Percentiles rank a stretch among this genome's conserved stretches.
Conservation (phyloP, 1,140 invertebrate species). For the Contarinia nasturtii region DNA sequence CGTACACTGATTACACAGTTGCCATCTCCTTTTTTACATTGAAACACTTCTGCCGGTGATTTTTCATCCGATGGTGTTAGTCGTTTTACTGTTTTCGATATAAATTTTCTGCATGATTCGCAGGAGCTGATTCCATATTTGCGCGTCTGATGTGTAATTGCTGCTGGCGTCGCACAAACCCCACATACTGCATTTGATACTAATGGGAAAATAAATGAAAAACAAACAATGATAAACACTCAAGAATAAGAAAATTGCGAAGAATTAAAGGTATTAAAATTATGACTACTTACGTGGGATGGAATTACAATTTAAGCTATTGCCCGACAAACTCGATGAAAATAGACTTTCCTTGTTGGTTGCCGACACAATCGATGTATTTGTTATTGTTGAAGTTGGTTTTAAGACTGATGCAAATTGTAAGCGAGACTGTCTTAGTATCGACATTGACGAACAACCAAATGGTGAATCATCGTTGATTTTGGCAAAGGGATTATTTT, state of each 20-base stretch:
- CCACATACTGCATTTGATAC: conserved; percentile 41
- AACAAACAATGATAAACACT: conserved; percentile 6
- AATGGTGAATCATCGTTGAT: background rate
- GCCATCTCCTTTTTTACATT: conserved; percentile 50
- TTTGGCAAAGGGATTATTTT: conserved; percentile 11
- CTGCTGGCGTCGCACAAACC: conserved; percentile 18
- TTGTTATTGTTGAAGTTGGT: conserved; percentile 8
- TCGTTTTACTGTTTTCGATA: conserved; percentile 55
- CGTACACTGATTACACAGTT: conserved; percentile 16
- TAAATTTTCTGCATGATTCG: conserved; percentile 70
- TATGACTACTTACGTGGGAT: background rate
- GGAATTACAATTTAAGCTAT: background rate
- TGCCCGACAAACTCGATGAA: background rate
- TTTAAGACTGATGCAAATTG: conserved; percentile 19
- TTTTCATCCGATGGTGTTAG: conserved; percentile 34
- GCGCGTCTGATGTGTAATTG: conserved; percentile 51
- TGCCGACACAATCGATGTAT: conserved; percentile 7
- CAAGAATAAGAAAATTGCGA: background rate
- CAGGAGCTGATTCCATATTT: conserved; percentile 73
- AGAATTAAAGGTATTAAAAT: background rate
- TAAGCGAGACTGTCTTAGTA: conserved; percentile 14
- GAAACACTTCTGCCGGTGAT: conserved; percentile 29
- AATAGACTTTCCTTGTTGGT: background rate
- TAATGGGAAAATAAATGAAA: background rate
- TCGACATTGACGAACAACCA: background rate